phyloP scores from a whole-genome alignment of 1,140 invertebrate species.

The Nephotettix cincticeps region DNA sequence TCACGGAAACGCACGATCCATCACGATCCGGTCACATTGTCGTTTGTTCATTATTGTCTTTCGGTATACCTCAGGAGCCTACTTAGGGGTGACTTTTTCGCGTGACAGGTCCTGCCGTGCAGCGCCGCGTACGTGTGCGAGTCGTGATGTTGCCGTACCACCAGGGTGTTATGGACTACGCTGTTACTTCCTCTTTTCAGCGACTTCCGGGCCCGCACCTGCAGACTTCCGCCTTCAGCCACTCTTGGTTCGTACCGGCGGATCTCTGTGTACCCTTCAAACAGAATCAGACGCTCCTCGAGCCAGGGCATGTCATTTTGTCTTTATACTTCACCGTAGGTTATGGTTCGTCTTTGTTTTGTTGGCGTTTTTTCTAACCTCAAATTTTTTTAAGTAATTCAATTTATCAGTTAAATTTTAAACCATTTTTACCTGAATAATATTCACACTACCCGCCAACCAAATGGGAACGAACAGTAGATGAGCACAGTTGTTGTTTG shows the following conservation, averaged over 20 bases:
- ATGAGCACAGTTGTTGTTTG: no score
- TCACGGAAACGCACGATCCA: conserved; percentile 11
- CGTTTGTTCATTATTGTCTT: conserved; percentile 23
- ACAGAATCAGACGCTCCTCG: conserved; percentile 77
- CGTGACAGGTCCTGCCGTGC: neutral
- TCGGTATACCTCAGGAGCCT: neutral
- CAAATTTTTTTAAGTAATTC: no score
- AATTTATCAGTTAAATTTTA: no score
- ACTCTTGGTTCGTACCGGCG: conserved; percentile 91
- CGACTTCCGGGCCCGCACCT: conserved; percentile 59
- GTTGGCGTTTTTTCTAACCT: neutral
- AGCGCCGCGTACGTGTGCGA: neutral
- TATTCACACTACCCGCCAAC: no score
- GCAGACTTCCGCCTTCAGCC: conserved; percentile 66
- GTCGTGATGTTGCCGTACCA: conserved; percentile 79
- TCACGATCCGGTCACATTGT: conserved; percentile 24
- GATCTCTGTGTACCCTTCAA: conserved; percentile 84
- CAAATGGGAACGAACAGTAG: no score
- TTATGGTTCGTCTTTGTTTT: neutral
- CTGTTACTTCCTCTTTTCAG: conserved; percentile 67
- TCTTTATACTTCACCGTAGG: conserved; percentile 48
- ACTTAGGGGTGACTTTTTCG: conserved; percentile 6
- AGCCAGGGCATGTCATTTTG: conserved; percentile 84
- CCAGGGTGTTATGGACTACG: conserved; percentile 86
- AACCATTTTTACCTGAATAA: no score